Evolutionary conservation across 2,797 vertebrate genomes (phyloP).

Genomic region (Catamblyrhynchus diadema): DNA sequence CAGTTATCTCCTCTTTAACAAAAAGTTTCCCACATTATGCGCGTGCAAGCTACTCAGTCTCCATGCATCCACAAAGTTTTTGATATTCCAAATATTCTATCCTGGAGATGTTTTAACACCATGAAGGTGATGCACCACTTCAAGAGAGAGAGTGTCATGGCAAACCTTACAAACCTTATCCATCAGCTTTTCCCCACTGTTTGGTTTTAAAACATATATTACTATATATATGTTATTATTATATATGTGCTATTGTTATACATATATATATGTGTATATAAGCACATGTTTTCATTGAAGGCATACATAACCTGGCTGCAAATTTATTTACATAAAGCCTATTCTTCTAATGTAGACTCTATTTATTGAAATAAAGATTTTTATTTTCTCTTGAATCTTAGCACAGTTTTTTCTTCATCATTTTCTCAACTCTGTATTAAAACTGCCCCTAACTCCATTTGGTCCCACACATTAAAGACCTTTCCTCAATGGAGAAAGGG

Average conservation of each 20-base stretch:
- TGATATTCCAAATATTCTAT: not conserved
- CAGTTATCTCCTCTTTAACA: not conserved
- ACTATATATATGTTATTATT: too few relatives aligned
- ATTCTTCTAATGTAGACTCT: not conserved
- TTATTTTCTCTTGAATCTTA: not conserved
- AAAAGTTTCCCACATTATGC: not conserved
- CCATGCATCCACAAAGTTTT: not conserved
- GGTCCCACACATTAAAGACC: not conserved
- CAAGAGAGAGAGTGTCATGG: not conserved
- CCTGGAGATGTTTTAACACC: not conserved
- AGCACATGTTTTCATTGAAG: not conserved
- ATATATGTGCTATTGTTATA: too few relatives aligned
- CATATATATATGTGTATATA: not conserved
- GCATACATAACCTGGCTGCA: not conserved
- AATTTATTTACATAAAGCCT: not conserved
- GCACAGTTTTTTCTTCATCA: not conserved
- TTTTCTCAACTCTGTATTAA: not conserved
- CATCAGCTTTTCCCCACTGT: not conserved
- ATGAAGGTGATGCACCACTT: not conserved
- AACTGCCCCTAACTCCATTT: not conserved
- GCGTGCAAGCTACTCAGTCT: rapidly evolving
- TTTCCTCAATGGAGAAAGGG: rapidly evolving
- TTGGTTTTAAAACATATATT: not conserved
- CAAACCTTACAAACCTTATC: not conserved
- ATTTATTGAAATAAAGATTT: not conserved